phyloP scores from a whole-genome alignment of 2,888 invertebrate species.

The Lasioglossum villosulum region DNA sequence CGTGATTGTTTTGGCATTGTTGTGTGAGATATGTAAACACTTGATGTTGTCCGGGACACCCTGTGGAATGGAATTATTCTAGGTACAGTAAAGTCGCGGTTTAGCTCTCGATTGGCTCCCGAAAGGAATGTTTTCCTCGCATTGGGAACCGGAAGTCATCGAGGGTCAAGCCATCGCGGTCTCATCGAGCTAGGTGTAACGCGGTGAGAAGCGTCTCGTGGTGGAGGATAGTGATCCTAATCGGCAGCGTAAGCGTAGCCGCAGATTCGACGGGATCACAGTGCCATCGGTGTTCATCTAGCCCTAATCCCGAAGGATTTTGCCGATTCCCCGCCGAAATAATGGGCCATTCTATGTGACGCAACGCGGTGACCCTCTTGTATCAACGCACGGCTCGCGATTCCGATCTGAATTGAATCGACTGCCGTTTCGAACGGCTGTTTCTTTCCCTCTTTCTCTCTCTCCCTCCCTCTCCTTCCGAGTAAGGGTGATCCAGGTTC shows the following conservation, averaged over 20 bases:
- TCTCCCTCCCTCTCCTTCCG: background rate
- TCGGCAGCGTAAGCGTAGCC: constrained; percentile 52
- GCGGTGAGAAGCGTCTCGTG: constrained; percentile 26
- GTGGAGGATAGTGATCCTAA: constrained; percentile 51
- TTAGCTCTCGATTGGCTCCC: too few relatives aligned
- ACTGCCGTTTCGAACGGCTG: constrained; percentile 22
- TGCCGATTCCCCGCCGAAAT: constrained; percentile 62
- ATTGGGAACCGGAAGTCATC: background rate
- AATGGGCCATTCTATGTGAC: constrained; percentile 63
- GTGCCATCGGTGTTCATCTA: constrained; percentile 63
- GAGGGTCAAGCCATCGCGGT: background rate
- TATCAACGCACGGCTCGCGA: constrained; percentile 54
- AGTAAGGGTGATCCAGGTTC: background rate
- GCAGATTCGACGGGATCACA: constrained; percentile 44
- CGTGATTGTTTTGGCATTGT: too few relatives aligned
- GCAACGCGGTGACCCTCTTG: constrained; percentile 54
- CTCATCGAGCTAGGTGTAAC: background rate
- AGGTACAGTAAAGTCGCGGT: too few relatives aligned
- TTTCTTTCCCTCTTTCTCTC: background rate
- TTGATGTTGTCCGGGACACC: too few relatives aligned
- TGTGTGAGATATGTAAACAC: too few relatives aligned
- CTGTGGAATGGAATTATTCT: too few relatives aligned
- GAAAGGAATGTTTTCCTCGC: background rate
- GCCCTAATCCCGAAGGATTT: constrained; percentile 61
- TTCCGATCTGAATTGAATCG: constrained; percentile 69